Conservation (phyloP, 2,797 vertebrate species). For the Acanthurus leucopareius region DNA sequence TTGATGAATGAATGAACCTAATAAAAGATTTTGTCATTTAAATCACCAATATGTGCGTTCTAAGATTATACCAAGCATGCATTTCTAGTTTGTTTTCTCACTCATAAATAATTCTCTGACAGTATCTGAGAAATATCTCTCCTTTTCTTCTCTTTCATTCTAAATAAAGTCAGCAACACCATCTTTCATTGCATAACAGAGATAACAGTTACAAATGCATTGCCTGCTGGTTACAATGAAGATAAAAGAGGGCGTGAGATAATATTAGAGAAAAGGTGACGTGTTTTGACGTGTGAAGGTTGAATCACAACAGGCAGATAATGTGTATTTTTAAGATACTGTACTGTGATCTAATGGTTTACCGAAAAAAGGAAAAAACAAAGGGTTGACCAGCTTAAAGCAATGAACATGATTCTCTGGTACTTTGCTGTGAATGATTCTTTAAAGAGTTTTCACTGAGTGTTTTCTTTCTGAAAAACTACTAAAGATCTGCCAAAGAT, state of each 20-base stretch:
- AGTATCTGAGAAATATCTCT: conserved; percentile 57
- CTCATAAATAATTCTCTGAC: conserved; percentile 44
- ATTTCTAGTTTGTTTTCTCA: conserved; percentile 20
- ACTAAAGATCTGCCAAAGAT: not conserved
- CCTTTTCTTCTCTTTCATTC: conserved; percentile 51
- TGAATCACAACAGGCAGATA: conserved; percentile 62
- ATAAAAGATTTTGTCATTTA: conserved; percentile 28
- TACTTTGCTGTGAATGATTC: conserved; percentile 12
- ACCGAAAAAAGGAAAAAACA: conserved; percentile 30
- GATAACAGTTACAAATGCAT: conserved; percentile 74
- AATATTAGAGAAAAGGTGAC: conserved; percentile 44
- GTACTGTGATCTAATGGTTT: conserved; percentile 42
- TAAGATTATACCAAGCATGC: not conserved
- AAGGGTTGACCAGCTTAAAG: conserved; percentile 34
- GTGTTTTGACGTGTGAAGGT: conserved; percentile 68
- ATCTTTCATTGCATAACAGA: conserved; percentile 65
- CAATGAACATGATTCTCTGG: conserved; percentile 15
- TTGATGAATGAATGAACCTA: conserved; percentile 25
- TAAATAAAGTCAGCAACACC: conserved; percentile 54
- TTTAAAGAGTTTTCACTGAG: conserved; percentile 6
- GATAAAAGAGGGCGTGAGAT: conserved; percentile 62
- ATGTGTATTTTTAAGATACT: conserved; percentile 55
- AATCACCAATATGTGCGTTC: conserved; percentile 1
- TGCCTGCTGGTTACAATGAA: conserved; percentile 47
- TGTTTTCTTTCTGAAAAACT: conserved; percentile 28